Conservation (phyloP, 2,797 vertebrate species). For the Spinibarbus caldwelli region DNA sequence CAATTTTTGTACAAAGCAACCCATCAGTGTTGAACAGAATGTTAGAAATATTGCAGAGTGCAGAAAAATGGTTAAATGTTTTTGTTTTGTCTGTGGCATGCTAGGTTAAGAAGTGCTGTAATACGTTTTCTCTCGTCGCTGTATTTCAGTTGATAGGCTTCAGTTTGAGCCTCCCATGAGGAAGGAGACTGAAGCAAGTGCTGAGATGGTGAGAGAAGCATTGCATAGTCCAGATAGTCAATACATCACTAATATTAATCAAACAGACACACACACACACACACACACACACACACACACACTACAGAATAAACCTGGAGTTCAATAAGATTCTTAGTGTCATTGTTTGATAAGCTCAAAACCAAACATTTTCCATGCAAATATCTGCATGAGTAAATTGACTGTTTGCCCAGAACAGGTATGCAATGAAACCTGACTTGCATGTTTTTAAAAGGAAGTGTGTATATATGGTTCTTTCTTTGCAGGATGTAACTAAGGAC, state of each 20-base stretch:
- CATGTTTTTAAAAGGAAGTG: not conserved
- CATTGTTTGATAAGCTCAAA: not conserved
- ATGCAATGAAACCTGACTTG: not conserved
- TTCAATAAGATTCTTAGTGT: not conserved
- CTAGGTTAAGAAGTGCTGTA: not conserved
- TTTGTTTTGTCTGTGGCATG: not conserved
- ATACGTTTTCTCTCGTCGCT: slow-evolving; percentile 37
- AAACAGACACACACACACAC: not conserved
- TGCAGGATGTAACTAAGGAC: slow-evolving; percentile 88
- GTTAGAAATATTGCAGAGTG: not conserved
- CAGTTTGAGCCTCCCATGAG: slow-evolving; percentile 91
- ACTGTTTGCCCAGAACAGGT: not conserved
- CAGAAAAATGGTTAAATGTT: not conserved
- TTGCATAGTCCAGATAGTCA: not conserved
- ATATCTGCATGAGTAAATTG: not conserved
- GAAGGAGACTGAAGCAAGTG: slow-evolving; percentile 95
- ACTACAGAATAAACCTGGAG: not conserved
- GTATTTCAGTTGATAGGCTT: slow-evolving; percentile 89
- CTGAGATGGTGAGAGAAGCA: slow-evolving; percentile 85
- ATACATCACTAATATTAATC: not conserved
- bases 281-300: not conserved
- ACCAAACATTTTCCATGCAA: not conserved
- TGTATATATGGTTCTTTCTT: slow-evolving; percentile 36
- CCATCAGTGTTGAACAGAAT: not conserved
- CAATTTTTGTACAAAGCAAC: not conserved